Evolutionary conservation across 2,113 vertebrate species (phyloP).

Genomic region (Chunga burmeisteri): DNA sequence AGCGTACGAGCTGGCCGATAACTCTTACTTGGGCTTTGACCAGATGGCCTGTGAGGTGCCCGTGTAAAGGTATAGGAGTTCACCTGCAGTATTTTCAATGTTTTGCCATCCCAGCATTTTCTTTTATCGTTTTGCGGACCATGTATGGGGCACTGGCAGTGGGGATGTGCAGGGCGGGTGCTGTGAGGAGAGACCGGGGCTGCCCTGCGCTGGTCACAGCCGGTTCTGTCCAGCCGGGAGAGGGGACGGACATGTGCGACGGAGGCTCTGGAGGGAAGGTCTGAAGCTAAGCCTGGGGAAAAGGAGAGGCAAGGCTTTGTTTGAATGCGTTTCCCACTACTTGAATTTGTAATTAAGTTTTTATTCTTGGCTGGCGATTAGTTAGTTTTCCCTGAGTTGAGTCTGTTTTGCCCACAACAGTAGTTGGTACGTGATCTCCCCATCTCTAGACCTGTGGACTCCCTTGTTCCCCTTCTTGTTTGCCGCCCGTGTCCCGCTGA

Average conservation of each 20-base stretch:
- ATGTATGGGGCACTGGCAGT: not conserved
- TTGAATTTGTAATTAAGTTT: not conserved
- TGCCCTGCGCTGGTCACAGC: no score
- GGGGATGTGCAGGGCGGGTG: not conserved
- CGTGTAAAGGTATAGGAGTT: not conserved
- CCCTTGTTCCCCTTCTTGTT: not conserved
- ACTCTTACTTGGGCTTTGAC: not conserved
- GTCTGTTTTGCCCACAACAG: not conserved
- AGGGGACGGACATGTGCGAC: no score
- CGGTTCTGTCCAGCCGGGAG: no score
- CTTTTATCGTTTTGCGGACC: no score
- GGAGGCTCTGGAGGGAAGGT: no score
- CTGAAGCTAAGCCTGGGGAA: not conserved
- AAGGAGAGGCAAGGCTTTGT: no score
- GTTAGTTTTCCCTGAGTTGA: not conserved
- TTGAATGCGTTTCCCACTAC: not conserved
- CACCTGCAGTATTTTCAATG: not conserved
- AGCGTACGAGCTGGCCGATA: no score
- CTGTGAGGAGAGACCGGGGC: no score
- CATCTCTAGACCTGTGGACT: not conserved
- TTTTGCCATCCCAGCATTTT: not conserved
- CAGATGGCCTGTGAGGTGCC: not conserved
- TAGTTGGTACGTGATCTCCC: not conserved
- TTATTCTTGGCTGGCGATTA: not conserved
- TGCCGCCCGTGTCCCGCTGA: not conserved